A percentile compares a stretch with the other conserved stretches of the same genome.
These are phyloP conservation scores for Harpegnathos saltator DNA, from an alignment of 1,140 invertebrate genomes.

Conservation along the genomic window DNA sequence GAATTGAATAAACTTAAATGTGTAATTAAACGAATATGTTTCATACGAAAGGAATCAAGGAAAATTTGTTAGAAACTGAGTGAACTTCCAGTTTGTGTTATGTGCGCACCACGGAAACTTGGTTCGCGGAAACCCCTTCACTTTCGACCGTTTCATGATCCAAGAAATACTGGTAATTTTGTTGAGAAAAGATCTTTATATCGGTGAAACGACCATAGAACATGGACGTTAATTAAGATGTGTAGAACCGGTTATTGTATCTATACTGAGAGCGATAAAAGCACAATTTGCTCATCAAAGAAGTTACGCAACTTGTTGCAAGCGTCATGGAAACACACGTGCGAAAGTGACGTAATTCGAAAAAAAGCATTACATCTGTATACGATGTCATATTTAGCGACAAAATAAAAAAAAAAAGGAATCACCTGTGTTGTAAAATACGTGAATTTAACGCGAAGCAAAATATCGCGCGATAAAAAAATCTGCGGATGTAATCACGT, in stretches of 20 bases:
- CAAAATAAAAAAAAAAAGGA: too few species aligned
- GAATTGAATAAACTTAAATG: too few species aligned
- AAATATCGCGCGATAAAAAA: background rate
- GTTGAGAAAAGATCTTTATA: constrained; percentile 8
- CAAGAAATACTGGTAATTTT: background rate
- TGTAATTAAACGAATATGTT: background rate
- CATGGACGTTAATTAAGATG: background rate
- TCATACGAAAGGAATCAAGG: too few species aligned
- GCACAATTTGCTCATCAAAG: constrained; percentile 4
- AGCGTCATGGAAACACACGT: background rate
- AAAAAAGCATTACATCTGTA: background rate
- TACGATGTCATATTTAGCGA: too few species aligned
- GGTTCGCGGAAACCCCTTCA: constrained; percentile 25
- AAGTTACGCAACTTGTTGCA: background rate
- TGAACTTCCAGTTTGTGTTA: constrained; percentile 29
- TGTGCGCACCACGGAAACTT: background rate
- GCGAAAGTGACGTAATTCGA: background rate
- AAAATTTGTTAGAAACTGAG: background rate
- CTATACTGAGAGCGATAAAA: background rate
- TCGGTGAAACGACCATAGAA: background rate
- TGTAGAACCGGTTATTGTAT: background rate
- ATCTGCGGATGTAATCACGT: background rate
- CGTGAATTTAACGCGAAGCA: too few species aligned
- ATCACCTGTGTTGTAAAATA: too few species aligned
- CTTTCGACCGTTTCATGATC: constrained; percentile 17